A percentile compares a stretch with the other conserved stretches of the same genome.
Evolutionary conservation across 2,113 vertebrate genomes (phyloP).

Genomic region (Oncorhynchus nerka): DNA sequence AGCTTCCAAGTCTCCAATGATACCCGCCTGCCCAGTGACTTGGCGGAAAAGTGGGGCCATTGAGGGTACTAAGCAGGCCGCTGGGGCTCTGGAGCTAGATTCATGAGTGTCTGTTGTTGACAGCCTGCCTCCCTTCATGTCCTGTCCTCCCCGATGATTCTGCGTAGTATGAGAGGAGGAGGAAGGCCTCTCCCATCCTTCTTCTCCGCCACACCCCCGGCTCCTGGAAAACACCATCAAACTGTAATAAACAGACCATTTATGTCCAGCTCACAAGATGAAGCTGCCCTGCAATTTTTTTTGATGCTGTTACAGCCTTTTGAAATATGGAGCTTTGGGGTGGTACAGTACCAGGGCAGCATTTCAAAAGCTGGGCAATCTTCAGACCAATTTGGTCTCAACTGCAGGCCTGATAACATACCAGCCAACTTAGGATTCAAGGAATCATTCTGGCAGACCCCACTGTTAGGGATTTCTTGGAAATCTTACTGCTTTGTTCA

Average conservation of each 20-base stretch:
- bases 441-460: not conserved
- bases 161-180: not conserved
- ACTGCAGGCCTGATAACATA: not conserved
- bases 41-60: not conserved
- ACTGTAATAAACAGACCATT: constrained; percentile 8
- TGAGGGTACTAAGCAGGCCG: not conserved
- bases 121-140: not conserved
- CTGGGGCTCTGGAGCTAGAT: not conserved
- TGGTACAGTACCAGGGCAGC: not conserved
- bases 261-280: not conserved
- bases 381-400: not conserved
- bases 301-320: not conserved
- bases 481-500: not conserved
- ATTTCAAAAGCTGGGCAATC: constrained; percentile 1
- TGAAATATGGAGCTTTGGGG: not conserved
- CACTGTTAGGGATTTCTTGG: not conserved
- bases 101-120: not conserved
- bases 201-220: not conserved
- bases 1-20: no score
- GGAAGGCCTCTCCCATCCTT: constrained; percentile 9
- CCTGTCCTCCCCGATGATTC: no score
- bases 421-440: not conserved
- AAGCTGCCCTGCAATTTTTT: not conserved
- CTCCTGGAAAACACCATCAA: constrained; percentile 1
- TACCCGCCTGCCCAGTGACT: not conserved